Base-by-base conservation (phyloP, 23 tunicate species). In the Trididemnum clinides region DNA sequence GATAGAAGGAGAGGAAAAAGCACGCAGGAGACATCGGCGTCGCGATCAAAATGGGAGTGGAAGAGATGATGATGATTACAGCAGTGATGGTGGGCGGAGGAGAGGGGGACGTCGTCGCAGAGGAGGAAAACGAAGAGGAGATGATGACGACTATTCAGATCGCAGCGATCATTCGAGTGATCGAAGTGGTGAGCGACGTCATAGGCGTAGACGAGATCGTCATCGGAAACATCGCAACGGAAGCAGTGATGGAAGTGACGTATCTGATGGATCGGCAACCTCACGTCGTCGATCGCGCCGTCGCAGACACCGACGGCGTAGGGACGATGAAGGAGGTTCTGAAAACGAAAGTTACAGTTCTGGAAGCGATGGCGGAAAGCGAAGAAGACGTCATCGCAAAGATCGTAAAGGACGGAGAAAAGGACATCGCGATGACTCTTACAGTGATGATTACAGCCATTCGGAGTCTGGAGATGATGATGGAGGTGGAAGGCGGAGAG, bases 401-500 rank as follows among this genome's bases (percentile, higher is more conserved):
- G 76, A 84, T 37, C 81, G 72, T 31, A 51, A 76, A 84, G 83
- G 83, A 12, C n/a, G 80, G 19, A 32, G 78, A 5, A 64, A 31
- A 39, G 58, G 78, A 1, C 71, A 71, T 3, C 71, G 88, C 1
- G 32, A 50, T 25, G 69, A 80, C n/a, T 87, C 85, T 20, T 64
- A 85, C 82, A 85, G 91, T 31, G 88, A 74, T 34, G 84, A 64
- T 26, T 44, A 64, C 71, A 80, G 91, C 59, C 70, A 32, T 20
- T 79, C 85, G 0, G 85, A 64, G 23, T 80, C 91, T 28, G 91
- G 28, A 0, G 84, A 86, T 22, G 73, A 71, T 19, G 90, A 26
- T 2, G 78, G 66, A 12, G 81, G 91, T 0, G 49, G 65, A 28
- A 70, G 51, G 33, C 34, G 71, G 35, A 80, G 33, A 51, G 33